phyloP scores from a whole-genome alignment of 2,888 invertebrate species.

The Nomada goodeniana region DNA sequence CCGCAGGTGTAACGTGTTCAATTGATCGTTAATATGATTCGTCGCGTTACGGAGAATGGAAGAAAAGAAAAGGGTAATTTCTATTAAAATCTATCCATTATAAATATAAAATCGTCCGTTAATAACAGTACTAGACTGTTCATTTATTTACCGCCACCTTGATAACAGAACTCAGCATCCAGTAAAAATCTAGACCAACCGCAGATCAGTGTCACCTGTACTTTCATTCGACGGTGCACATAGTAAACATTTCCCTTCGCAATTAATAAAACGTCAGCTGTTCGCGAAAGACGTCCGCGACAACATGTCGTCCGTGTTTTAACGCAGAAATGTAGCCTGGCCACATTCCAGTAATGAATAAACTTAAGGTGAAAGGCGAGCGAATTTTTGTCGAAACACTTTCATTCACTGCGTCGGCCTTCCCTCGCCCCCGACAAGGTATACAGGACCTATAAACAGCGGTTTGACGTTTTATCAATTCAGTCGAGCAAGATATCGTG shows the following conservation, averaged over 20 bases:
- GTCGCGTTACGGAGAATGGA: background rate
- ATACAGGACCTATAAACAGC: background rate
- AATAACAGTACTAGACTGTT: no score
- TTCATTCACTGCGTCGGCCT: background rate
- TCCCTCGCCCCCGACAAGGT: background rate
- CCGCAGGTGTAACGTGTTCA: slow-evolving; percentile 23
- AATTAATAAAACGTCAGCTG: slow-evolving; percentile 1
- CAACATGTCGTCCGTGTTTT: background rate
- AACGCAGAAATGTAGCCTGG: background rate
- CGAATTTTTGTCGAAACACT: background rate
- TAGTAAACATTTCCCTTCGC: background rate
- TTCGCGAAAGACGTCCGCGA: background rate
- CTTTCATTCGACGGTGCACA: background rate
- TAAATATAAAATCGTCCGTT: no score
- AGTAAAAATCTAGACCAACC: no score
- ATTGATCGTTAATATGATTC: slow-evolving; percentile 29
- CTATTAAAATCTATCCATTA: no score
- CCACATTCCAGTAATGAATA: background rate
- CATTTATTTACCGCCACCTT: no score
- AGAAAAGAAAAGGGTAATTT: background rate
- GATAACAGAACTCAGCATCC: background rate
- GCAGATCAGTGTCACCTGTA: no score
- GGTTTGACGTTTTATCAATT: background rate
- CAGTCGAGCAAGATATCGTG: background rate
- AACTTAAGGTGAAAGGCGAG: background rate